Base-by-base conservation (phyloP, 2,113 vertebrate species). In the Archilochus colubris region DNA sequence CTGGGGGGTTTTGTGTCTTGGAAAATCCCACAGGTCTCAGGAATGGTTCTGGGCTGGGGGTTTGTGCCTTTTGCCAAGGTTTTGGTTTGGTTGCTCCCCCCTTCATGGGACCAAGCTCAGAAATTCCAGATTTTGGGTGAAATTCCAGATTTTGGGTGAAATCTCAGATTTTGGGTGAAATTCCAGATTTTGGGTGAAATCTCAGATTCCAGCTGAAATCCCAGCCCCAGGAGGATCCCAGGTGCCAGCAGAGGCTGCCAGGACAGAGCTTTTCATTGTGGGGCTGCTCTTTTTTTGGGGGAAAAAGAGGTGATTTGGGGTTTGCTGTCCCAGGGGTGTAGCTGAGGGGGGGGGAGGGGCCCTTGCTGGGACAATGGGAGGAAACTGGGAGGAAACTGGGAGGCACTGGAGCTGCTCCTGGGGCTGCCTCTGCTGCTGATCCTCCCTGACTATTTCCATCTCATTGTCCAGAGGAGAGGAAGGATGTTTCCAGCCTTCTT, bases 401-500 rank as follows among this genome's bases (percentile, higher is more conserved):
- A n/a, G n/a, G n/a, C 14, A 6, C 1, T 5, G 28, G 48, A 6
- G 82, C 86, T 69, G 55, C 76, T 40, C 79, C 88, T 8, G 7
- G 7, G 40, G 73, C 91, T 28, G 74, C 70, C 59, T 31, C 82
- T 3, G 3, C 59, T 12, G 8, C 77, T 0, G 57, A 86, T 85
- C 72, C 96, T 95, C 92, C 96, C 82, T 50, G 63, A 75, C 92
- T 86, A 55, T 93, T 96, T 94, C 94, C 95, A 86, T 17, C 46
- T 7, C 91, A 95, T 94, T 95, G 95, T 97, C 80, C 59, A 0
- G 7, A 22, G 86, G 18, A 4, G 83, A 87, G 96, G 96, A 96
- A 97, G 96, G 95, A 96, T 94, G 86, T 95, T 86, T 87, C 92
- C 94, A 94, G 78, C 94, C 94, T 81, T 68, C 84, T 95, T 90